These are phyloP conservation scores for Neolamprologus multifasciatus DNA, from an alignment of 2,797 vertebrate genomes.

Conservation along the genomic window DNA sequence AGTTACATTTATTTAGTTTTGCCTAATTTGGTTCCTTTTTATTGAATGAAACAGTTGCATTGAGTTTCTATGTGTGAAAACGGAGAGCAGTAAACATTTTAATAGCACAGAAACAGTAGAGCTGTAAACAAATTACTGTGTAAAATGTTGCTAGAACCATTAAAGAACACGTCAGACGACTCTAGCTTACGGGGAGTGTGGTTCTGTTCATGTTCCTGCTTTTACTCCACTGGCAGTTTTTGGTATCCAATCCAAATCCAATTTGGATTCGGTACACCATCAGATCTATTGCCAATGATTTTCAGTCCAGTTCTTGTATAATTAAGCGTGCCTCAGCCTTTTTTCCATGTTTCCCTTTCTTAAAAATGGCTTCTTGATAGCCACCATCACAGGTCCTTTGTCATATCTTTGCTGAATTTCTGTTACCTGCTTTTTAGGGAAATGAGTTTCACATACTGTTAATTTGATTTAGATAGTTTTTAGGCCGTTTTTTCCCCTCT, in stretches of 20 bases:
- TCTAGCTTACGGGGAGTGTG: not conserved
- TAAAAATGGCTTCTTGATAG: not conserved
- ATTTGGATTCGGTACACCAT: not conserved
- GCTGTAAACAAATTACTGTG: not conserved
- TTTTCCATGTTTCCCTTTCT: not conserved
- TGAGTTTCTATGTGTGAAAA: not conserved
- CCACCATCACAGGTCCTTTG: not conserved
- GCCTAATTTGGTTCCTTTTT: not conserved
- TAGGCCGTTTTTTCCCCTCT: rapidly evolving
- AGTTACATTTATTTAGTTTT: not conserved
- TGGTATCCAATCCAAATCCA: not conserved
- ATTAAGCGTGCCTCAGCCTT: not conserved
- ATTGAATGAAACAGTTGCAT: not conserved
- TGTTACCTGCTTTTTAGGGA: not conserved
- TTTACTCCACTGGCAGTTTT: not conserved
- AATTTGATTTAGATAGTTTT: not conserved
- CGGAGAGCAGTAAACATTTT: not conserved
- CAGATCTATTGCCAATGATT: not conserved
- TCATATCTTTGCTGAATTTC: not conserved
- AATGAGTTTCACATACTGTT: not conserved
- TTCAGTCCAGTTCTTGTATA: not conserved
- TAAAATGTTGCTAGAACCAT: not conserved
- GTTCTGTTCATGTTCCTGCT: not conserved
- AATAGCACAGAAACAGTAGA: not conserved
- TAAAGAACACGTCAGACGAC: not conserved